Base-by-base conservation (phyloP, 92 coral and sea anemone species). In the Parazoanthus darwini region DNA sequence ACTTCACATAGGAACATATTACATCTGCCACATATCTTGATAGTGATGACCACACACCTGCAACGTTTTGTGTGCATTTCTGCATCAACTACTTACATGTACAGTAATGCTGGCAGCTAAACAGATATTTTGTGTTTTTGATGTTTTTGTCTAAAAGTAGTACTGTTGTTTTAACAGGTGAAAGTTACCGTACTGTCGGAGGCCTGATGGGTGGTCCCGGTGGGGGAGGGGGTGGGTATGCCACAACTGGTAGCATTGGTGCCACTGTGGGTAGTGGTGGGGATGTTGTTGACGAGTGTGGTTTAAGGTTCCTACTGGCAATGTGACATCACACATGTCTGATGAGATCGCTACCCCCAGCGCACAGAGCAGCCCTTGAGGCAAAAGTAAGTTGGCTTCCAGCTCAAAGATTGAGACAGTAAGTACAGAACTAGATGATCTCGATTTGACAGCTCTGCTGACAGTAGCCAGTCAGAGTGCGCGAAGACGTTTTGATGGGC, bases 241-340 rank as follows among this genome's bases (percentile, higher is more conserved):
- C 99, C 33, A 97, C 99, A 1, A 97, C 99, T 65, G 99, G 99
- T 66, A 97, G 99, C 85, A 92, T 97, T 67, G 99, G 99, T 82
- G 99, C 99, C 88, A 95, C 99, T 76, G 99, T 92, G 87, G 99
- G 99, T 89, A 97, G 99, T 89, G 99, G 99, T 81, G 99, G 99
- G 88, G 99, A 97, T 94, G 99, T 94, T 76, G 99, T 97, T 46
- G 99, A 97, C 66, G 99, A 97, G 82, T 97, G 99, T 92, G 99
- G 98, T 85, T 92, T 97, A 76, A 92, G 98, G 38, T 97, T 97
- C 86, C 93, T 97, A 33, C 90, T 97, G 89, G 99, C 99, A 50
- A 95, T 97, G 98, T 86, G 99, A 39, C 99, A 97, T 87, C 97
- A 97, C 84, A 97, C 99, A 46, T 97, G 99, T 86, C 94, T 97